phyloP scores from a whole-genome alignment of 2,113 vertebrate genomes.

The Corydoras maculifer region DNA sequence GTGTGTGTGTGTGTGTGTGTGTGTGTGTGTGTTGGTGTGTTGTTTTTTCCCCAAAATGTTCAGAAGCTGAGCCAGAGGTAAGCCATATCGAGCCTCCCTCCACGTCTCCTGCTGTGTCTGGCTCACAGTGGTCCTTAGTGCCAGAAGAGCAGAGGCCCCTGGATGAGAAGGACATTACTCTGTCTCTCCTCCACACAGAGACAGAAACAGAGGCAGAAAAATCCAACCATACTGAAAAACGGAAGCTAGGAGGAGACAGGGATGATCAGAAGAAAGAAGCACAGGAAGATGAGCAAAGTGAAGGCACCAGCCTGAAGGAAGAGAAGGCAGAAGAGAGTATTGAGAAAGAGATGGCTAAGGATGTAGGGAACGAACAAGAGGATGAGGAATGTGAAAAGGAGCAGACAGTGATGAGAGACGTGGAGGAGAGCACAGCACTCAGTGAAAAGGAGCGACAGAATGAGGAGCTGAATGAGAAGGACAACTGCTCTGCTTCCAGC shows the following conservation, averaged over 20 bases:
- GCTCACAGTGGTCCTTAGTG: conserved; percentile 22
- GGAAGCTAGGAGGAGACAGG: conserved; percentile 35
- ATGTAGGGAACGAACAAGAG: conserved; percentile 51
- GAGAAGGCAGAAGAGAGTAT: conserved; percentile 32
- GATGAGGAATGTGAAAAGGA: conserved; percentile 67
- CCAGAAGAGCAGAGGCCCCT: conserved; percentile 44
- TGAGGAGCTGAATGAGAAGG: conserved; percentile 94
- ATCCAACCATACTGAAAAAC: conserved; percentile 16
- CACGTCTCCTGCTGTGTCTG: conserved; percentile 8
- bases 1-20: background rate
- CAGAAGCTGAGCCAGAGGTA: conserved; percentile 64
- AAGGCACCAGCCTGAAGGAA: conserved; percentile 42
- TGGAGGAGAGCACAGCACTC: conserved; percentile 75
- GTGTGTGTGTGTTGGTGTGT: conserved; percentile 40
- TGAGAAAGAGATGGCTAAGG: conserved; percentile 42
- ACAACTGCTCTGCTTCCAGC: conserved; percentile 97
- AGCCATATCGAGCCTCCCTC: conserved; percentile 43
- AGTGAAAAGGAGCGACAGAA: conserved; percentile 96
- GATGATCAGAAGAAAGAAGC: conserved; percentile 25
- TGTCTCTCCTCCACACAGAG: conserved; percentile 29
- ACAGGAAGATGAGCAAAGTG: conserved; percentile 45
- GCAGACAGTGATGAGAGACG: conserved; percentile 67
- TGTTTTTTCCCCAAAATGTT: conserved; percentile 48
- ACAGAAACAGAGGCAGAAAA: conserved; percentile 24
- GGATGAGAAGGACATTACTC: conserved; percentile 18